Base-by-base conservation (phyloP, 1,140 invertebrate genomes). In the Anthonomus grandis region DNA sequence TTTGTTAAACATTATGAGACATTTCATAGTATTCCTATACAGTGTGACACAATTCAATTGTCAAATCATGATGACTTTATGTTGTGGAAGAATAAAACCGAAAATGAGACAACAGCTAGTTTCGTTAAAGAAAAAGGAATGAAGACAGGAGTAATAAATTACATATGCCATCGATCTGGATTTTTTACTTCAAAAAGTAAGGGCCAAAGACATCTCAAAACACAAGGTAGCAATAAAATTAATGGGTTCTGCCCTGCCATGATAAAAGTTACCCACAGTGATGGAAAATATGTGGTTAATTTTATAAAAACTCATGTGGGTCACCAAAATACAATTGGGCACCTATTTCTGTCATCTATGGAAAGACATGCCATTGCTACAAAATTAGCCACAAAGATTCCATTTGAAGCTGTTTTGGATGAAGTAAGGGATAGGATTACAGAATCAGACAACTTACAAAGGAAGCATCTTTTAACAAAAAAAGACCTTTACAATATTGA, bases 301-400 rank as follows among this genome's bases (percentile, higher is more conserved):
- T 41, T 41, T 41, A 41, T 41, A 31, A 8, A 41, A 41, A 41
- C 13, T 41, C 38, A 41, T 15, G 38, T 19, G 38, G 27, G 38
- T 41, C n/a, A 41, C 38, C 38, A 41, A 41, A 41, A 19, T 41
- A 41, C 38, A 41, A 41, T 41, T 41, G 38, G 38, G 38, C 38
- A 41, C n/a, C 38, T 41, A 41, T 41, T 41, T 19, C 38, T 41
- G 6, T 41, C 38, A 41, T 5, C 38, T 15, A 9, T 15, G 18
- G n/a, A 41, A 8, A 5, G n/a, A 41, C 38, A 41, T 19, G 18
- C 27, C n/a, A n/a, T 31, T n/a, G 27, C 27, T 41, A 19, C 38
- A 15, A 19, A 13, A 41, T 41, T 41, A 41, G 38, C 38, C 5
- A 8, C 38, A 41, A 41, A 41, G 15, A 41, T 41, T 41, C 38